A percentile compares a stretch with the other conserved stretches of the same genome.
phyloP scores from a whole-genome alignment of 2,888 invertebrate species.

The Alviniconcha strummeri region DNA sequence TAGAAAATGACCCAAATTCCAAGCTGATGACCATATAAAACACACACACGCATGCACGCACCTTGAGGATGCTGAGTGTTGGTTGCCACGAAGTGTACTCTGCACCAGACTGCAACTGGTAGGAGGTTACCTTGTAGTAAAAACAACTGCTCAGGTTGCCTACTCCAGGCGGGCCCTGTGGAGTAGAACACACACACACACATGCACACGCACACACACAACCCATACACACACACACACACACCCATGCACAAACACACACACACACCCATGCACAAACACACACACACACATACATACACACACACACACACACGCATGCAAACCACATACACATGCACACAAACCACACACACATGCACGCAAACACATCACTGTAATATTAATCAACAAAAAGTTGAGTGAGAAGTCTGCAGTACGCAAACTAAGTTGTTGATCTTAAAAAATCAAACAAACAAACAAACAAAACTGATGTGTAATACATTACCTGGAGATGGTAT shows the following conservation, averaged over 20 bases:
- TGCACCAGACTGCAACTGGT: too few relatives aligned
- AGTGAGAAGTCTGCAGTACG: too few relatives aligned
- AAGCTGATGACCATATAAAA: too few relatives aligned
- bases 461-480: neutral
- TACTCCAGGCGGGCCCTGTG: constrained; percentile 36
- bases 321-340: neutral
- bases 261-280: too few relatives aligned
- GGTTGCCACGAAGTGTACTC: too few relatives aligned
- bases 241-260: neutral
- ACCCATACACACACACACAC: neutral
- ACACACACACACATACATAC: neutral
- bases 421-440: too few relatives aligned
- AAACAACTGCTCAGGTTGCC: constrained; percentile 29
- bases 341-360: neutral
- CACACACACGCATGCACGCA: too few relatives aligned
- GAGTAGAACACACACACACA: too few relatives aligned
- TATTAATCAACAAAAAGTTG: too few relatives aligned
- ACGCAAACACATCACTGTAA: too few relatives aligned
- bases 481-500: neutral
- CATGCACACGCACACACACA: neutral
- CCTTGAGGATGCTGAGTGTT: too few relatives aligned
- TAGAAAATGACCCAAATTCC: too few relatives aligned
- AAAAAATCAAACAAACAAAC: neutral
- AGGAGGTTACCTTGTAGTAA: neutral
- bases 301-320: neutral